These are phyloP conservation scores for Carassius carassius DNA, from an alignment of 2,113 vertebrate genomes.

Conservation along the genomic window DNA sequence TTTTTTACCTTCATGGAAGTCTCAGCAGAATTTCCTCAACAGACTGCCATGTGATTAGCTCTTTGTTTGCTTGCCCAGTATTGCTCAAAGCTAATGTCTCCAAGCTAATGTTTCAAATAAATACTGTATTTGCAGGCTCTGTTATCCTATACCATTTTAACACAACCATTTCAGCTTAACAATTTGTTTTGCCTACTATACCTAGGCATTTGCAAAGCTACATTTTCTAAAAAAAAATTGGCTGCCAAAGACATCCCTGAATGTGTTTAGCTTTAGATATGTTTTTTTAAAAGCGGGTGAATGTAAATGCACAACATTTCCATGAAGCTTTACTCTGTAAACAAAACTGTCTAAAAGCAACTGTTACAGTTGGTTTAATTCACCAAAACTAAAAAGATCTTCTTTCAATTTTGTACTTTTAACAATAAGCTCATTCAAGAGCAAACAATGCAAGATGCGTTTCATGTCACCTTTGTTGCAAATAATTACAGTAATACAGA, in stretches of 20 bases:
- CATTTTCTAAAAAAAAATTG: too few species aligned
- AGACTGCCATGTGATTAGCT: constrained; percentile 7
- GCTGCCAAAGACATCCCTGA: too few species aligned
- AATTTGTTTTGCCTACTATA: neutral
- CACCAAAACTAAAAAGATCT: too few species aligned
- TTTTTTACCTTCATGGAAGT: neutral
- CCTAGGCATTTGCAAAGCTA: neutral
- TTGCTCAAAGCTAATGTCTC: constrained; percentile 1
- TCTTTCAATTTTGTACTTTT: too few species aligned
- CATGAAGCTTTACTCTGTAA: neutral
- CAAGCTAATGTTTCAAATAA: neutral
- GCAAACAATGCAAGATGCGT: too few species aligned
- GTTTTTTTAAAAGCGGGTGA: neutral
- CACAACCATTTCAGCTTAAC: neutral
- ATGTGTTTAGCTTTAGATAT: neutral
- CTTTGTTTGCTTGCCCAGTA: neutral
- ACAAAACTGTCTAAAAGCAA: neutral
- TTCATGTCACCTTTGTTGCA: too few species aligned
- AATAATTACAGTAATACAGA: too few species aligned
- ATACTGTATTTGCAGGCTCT: neutral
- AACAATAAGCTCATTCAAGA: too few species aligned
- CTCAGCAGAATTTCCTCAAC: neutral
- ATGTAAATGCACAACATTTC: neutral
- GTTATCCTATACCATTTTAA: neutral
- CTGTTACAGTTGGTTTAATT: too few species aligned